phyloP scores from a whole-genome alignment of 2,888 invertebrate genomes.

The Leptothorax acervorum region DNA sequence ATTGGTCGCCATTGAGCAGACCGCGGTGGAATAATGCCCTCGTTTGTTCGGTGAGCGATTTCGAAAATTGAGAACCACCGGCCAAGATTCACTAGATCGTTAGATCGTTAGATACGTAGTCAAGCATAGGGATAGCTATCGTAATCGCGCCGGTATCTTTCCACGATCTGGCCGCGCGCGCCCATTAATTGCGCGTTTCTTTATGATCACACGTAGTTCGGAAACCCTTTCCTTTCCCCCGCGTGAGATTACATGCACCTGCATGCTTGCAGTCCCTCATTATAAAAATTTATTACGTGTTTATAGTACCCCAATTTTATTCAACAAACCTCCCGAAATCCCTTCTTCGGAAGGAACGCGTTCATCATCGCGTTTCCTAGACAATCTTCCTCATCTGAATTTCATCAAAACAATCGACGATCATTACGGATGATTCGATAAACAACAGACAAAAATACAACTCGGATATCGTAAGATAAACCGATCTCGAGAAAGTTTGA shows the following conservation, averaged over 20 bases:
- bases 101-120: conserved; percentile 37
- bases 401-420: background rate
- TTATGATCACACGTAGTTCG: conserved; percentile 2
- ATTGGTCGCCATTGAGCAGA: conserved; percentile 23
- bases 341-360: background rate
- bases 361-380: background rate
- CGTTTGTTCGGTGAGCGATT: conserved; percentile 33
- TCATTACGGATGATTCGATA: background rate
- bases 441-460: conserved; percentile 23
- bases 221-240: background rate
- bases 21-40: background rate
- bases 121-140: background rate
- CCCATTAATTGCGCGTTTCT: conserved; percentile 9
- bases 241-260: background rate
- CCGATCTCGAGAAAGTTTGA: background rate
- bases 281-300: conserved; percentile 24
- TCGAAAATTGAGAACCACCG: conserved; percentile 40
- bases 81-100: conserved; percentile 2
- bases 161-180: conserved; percentile 3
- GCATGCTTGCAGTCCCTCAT: background rate
- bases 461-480: background rate
- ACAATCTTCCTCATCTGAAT: conserved; percentile 4
- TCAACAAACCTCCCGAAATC: background rate
- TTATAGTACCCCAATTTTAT: conserved; percentile 25
- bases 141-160: background rate